Conservation (phyloP, 1,140 invertebrate genomes). For the Apolygus lucorum region DNA sequence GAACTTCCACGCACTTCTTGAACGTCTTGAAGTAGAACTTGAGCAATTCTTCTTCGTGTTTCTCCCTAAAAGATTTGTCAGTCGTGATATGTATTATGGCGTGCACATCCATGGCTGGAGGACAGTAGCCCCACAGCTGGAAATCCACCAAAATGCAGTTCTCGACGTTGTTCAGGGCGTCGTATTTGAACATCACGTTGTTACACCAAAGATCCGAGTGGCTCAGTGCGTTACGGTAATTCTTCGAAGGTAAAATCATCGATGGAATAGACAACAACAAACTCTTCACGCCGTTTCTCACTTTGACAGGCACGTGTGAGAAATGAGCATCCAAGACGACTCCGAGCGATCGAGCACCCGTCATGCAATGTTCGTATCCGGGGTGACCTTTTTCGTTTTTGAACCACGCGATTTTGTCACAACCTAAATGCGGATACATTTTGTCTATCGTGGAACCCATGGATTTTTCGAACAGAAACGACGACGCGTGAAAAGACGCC, state of each 20-base stretch:
- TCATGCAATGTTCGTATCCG: neutral
- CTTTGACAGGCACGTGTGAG: neutral
- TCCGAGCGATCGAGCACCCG: neutral
- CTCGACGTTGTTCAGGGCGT: neutral
- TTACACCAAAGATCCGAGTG: neutral
- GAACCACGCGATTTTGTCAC: neutral
- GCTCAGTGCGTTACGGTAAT: neutral
- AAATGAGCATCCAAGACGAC: neutral
- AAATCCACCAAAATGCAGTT: neutral
- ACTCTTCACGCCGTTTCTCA: neutral
- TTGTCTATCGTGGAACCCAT: neutral
- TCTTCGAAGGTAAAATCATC: neutral
- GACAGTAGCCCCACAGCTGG: neutral
- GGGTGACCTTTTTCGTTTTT: neutral
- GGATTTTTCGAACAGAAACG: neutral
- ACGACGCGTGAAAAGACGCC: neutral
- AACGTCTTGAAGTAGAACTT: neutral
- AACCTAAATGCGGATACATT: neutral
- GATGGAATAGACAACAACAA: neutral
- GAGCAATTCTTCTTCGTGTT: neutral
- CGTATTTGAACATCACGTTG: neutral
- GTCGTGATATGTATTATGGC: neutral
- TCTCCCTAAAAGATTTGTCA: neutral
- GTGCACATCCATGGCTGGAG: neutral
- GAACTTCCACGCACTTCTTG: neutral